Evolutionary conservation across 2,113 vertebrate genomes (phyloP), one percentile per base, ranked within the genome.

Genomic region (Corythoichthys haematopterus): DNA sequence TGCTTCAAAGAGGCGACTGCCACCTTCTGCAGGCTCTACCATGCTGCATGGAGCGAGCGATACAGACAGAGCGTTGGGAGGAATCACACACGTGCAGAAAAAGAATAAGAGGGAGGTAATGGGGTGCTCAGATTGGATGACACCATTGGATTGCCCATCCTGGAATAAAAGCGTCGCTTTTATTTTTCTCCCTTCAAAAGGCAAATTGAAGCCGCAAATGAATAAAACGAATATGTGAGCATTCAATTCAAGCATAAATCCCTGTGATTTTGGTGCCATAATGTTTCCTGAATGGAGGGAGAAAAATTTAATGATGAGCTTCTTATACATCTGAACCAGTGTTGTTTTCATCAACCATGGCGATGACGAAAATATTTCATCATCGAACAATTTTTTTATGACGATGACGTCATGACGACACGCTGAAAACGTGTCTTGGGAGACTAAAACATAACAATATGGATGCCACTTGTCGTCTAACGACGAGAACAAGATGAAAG

Each of bases 1-100:
- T 95, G 94, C 97, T 98, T 98, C 95, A 99, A 98, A 99, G 96
- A 90, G 91, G 92, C 88, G 89, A 92, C 91, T 92, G 91, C 91
- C 93, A 96, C 93, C 95, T 96, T 94, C 91, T 93, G 92, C 85
- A 78, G 83, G 90, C 82, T 11, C 76, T 67, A 66, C 72, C 86
- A 70, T 85, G 76, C 90, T 84, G 85, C 92, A 88, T 93, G 92
- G 87, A 93, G 85, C 80, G 74, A 67, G 77, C 75, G 53, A 81
- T 87, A 75, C 90, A 90, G 83, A 80, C 87, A 72, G 87, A 91
- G 89, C 90, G 90, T 36, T 59, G 3, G 55, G 51, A 15, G 9
- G 0, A 71, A 9, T 70, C 64, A 75, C 51, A 64, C 61, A 64
- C 55, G 66, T 51, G 67, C 65, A 72, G 64, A 77, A 76, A 48